Conservation (phyloP, 2,113 vertebrate species). For the Actinemys pallida region DNA sequence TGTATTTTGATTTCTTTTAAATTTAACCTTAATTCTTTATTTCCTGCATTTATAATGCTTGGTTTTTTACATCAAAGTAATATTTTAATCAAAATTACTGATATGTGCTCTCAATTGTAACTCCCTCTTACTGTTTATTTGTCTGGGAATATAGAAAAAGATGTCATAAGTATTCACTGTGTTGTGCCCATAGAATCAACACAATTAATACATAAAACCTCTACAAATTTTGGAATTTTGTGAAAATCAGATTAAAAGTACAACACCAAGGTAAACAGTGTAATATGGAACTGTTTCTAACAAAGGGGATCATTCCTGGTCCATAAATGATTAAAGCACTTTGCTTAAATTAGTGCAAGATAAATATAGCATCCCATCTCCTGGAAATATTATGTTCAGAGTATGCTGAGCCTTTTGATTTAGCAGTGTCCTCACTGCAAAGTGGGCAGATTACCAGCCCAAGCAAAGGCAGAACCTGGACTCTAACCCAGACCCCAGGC, state of each 20-base stretch:
- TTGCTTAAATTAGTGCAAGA: neutral
- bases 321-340: neutral
- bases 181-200: neutral
- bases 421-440: neutral
- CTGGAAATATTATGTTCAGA: neutral
- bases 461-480: too few species aligned
- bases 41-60: constrained; percentile 21
- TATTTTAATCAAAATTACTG: constrained; percentile 30
- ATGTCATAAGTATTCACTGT: neutral
- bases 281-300: neutral
- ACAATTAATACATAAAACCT: neutral
- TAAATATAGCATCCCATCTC: neutral
- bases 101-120: neutral
- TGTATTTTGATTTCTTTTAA: constrained; percentile 9
- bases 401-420: neutral
- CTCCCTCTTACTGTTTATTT: neutral
- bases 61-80: constrained; percentile 12
- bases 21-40: constrained; percentile 5
- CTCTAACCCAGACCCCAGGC: too few species aligned
- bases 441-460: neutral
- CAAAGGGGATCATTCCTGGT: neutral
- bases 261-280: neutral
- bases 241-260: neutral
- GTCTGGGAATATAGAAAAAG: neutral
- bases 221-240: neutral